Conservation (phyloP, 2,113 vertebrate species). For the Vulpes lagopus region DNA sequence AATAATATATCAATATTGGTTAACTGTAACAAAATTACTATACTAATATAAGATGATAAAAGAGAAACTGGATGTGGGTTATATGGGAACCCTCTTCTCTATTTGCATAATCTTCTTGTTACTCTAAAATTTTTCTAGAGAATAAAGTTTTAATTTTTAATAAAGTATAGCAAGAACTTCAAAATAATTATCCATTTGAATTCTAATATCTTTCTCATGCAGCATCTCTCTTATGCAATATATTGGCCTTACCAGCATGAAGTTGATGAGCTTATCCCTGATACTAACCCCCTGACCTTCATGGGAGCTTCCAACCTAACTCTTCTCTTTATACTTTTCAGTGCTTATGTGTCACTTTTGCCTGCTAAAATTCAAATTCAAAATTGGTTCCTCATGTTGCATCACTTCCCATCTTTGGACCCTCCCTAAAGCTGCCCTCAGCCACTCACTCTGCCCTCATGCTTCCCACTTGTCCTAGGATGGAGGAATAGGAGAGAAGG, state of each 20-base stretch:
- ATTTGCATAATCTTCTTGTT: background rate
- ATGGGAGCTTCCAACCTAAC: too few relatives aligned
- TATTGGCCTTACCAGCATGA: background rate
- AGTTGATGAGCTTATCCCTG: background rate
- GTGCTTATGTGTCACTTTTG: background rate
- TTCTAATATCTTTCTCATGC: background rate
- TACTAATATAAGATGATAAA: background rate
- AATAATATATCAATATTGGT: background rate
- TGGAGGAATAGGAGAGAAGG: background rate
- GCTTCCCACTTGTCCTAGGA: background rate
- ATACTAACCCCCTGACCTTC: background rate
- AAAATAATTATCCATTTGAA: background rate
- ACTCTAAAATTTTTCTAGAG: background rate
- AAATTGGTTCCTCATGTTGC: background rate
- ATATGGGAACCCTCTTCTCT: background rate
- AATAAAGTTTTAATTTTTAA: background rate
- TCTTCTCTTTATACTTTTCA: background rate
- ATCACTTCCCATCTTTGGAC: background rate
- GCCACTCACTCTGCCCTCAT: background rate
- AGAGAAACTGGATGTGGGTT: background rate
- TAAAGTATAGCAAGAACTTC: background rate
- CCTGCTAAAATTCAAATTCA: background rate
- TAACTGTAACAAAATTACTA: background rate
- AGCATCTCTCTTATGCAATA: background rate
- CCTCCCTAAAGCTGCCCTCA: background rate